Percentiles rank a stretch among this genome's conserved stretches.
Conservation (phyloP, 2,797 vertebrate genomes). For the Sebastes matsubarae region DNA sequence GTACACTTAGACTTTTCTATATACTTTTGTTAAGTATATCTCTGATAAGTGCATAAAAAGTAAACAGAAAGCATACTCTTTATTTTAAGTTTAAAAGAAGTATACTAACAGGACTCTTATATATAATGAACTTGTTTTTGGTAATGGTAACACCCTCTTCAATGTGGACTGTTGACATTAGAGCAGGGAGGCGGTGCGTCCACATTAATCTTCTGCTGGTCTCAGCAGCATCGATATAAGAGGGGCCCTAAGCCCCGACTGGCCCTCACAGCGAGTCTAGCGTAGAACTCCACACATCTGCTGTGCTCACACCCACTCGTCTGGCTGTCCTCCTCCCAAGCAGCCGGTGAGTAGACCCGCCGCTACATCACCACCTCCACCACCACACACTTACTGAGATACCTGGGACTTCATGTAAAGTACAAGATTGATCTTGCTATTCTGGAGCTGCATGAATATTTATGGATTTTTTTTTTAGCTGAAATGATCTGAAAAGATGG, state of each 20-base stretch:
- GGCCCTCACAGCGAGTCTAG: slow-evolving; percentile 72
- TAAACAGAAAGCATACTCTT: no score
- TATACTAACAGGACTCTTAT: no score
- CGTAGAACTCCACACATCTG: slow-evolving; percentile 58
- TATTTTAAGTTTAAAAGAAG: no score
- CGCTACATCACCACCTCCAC: not conserved
- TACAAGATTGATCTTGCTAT: not conserved
- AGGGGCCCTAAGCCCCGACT: slow-evolving; percentile 65
- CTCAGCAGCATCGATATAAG: slow-evolving; percentile 66
- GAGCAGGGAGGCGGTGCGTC: slow-evolving; percentile 48
- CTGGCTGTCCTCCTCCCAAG: slow-evolving; percentile 57
- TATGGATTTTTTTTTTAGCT: not conserved
- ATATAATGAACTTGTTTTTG: no score
- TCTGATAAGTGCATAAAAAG: no score
- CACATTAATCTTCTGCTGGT: slow-evolving; percentile 81
- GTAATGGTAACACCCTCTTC: not conserved
- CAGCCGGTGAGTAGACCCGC: slow-evolving; percentile 71
- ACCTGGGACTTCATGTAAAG: no score
- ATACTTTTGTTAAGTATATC: no score
- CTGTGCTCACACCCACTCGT: slow-evolving; percentile 34
- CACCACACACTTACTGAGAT: not conserved
- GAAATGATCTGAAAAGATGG: not conserved
- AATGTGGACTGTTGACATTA: slow-evolving; percentile 54
- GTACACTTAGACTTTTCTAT: no score
- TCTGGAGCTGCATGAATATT: not conserved